phyloP scores from a whole-genome alignment of 2,797 vertebrate genomes.

The Notamacropus eugenii region DNA sequence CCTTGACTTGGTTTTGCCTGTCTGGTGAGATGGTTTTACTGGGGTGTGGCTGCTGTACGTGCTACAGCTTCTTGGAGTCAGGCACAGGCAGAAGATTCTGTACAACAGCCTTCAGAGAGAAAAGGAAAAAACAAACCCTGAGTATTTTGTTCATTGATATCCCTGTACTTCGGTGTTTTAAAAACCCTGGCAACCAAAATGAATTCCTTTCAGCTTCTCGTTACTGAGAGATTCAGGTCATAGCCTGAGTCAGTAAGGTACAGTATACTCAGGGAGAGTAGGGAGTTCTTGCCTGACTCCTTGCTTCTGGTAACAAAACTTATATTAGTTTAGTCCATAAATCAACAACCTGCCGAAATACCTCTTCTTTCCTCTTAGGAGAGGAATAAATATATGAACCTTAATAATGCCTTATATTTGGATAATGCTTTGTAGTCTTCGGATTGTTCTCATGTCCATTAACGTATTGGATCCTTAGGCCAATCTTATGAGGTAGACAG shows the following conservation, averaged over 20 bases:
- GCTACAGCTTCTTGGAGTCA: background rate
- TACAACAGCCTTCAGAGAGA: background rate
- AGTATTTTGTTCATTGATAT: background rate
- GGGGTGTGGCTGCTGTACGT: background rate
- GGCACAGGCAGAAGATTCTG: background rate
- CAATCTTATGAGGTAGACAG: too few species aligned
- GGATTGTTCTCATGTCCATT: background rate
- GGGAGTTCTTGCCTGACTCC: slow-evolving; percentile 5
- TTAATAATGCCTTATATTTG: background rate
- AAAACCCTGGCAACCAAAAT: background rate
- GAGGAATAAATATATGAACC: background rate
- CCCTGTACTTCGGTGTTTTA: slow-evolving; percentile 10
- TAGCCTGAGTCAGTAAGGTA: background rate
- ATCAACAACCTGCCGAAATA: background rate
- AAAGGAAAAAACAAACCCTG: background rate
- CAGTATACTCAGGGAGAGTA: background rate
- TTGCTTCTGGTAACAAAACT: background rate
- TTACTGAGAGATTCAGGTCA: slow-evolving; percentile 26
- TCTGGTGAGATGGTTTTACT: background rate
- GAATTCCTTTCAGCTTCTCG: background rate
- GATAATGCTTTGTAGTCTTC: background rate
- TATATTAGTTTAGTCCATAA: background rate
- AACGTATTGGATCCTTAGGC: too few species aligned
- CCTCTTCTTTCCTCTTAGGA: background rate
- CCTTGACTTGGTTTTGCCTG: background rate